phyloP scores from a whole-genome alignment of 2,113 vertebrate species.

The Neotoma lepida region DNA sequence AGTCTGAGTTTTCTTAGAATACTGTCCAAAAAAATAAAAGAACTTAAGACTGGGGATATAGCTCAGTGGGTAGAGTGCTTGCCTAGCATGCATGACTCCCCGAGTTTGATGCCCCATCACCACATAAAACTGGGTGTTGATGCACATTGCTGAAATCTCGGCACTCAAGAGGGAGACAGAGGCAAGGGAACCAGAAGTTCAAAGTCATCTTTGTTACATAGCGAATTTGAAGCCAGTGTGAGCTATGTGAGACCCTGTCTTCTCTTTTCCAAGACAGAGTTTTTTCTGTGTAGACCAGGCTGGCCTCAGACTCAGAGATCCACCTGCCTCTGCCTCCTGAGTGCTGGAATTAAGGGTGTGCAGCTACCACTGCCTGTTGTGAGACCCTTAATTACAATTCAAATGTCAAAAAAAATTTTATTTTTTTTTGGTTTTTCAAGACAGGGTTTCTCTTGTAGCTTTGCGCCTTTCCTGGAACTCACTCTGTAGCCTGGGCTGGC shows the following conservation, averaged over 20 bases:
- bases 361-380: background rate
- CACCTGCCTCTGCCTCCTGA: too few species aligned
- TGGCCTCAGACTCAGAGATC: background rate
- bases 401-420: constrained; percentile 9
- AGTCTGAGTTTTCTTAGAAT: constrained; percentile 37
- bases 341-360: too few species aligned
- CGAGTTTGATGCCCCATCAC: background rate
- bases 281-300: background rate
- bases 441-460: too few species aligned
- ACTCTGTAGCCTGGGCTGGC: too few species aligned
- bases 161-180: background rate
- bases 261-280: background rate
- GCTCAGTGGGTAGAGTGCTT: background rate
- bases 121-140: background rate
- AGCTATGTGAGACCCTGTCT: background rate
- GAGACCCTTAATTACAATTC: background rate
- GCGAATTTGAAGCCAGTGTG: background rate
- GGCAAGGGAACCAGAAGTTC: background rate
- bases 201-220: background rate
- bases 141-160: background rate
- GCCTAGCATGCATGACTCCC: background rate
- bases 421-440: too few species aligned
- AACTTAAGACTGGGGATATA: constrained; percentile 5
- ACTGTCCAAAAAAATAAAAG: constrained; percentile 2
- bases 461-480: too few species aligned